phyloP scores from a whole-genome alignment of 2,797 vertebrate genomes.

The Anolis apletophallus region DNA sequence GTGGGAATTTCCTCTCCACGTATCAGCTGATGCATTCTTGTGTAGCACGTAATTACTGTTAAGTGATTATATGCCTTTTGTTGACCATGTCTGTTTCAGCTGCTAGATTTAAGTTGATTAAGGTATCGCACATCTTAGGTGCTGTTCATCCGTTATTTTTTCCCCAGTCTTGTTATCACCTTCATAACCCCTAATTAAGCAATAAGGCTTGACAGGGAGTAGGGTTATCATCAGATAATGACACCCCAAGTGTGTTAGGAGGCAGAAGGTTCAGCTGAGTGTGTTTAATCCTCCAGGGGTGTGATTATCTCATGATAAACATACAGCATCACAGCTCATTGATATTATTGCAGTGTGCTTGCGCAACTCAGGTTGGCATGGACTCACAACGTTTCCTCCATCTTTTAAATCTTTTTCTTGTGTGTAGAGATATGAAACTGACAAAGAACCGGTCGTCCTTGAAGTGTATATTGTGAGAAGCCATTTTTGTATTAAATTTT shows the following conservation, averaged over 20 bases:
- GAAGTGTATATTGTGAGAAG: neutral
- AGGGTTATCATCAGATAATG: conserved; percentile 78
- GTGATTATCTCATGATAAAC: conserved; percentile 74
- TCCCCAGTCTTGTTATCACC: conserved; percentile 70
- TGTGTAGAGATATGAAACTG: neutral
- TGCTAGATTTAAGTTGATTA: conserved; percentile 61
- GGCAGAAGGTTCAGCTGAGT: conserved; percentile 69
- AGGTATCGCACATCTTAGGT: conserved; percentile 65
- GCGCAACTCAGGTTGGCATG: neutral
- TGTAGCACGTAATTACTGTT: neutral
- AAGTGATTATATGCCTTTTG: conserved; percentile 1
- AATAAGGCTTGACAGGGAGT: conserved; percentile 74
- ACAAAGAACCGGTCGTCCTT: neutral
- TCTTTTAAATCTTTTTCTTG: neutral
- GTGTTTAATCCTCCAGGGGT: conserved; percentile 70
- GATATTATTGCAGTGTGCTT: conserved; percentile 29
- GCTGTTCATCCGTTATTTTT: conserved; percentile 56
- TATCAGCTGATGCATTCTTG: conserved; percentile 58
- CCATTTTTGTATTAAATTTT: neutral
- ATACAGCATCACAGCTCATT: conserved; percentile 42
- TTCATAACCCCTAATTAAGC: conserved; percentile 76
- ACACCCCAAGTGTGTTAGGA: conserved; percentile 75
- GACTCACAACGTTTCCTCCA: neutral
- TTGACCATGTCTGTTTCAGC: conserved; percentile 27
- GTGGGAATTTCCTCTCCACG: conserved; percentile 33